phyloP scores from a whole-genome alignment of 2,888 invertebrate genomes.

The Lumbricus terrestris region DNA sequence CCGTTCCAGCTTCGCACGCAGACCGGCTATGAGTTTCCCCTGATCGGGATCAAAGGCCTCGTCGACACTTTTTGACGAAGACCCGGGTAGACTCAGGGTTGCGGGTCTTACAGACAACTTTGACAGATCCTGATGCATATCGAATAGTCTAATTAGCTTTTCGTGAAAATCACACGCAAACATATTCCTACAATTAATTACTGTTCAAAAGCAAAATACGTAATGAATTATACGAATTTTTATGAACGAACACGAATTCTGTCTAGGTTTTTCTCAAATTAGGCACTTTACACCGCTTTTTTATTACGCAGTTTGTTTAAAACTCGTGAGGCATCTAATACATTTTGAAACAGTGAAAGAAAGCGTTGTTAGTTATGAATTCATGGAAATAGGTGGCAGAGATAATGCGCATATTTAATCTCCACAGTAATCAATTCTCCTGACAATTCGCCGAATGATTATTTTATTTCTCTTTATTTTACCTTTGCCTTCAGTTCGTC shows the following conservation, averaged over 20 bases:
- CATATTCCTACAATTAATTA: not conserved
- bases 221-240: not conserved
- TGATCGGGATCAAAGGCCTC: not conserved
- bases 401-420: not conserved
- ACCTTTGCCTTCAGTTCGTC: conserved; percentile 29
- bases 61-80: not conserved
- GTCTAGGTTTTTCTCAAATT: not conserved
- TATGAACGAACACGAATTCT: not conserved
- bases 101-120: not conserved
- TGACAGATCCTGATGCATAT: not conserved
- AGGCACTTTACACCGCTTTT: not conserved
- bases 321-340: not conserved
- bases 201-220: not conserved
- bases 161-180: not conserved
- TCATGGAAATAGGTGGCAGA: not conserved
- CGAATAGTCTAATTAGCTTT: not conserved
- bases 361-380: not conserved
- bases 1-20: conserved; percentile 30
- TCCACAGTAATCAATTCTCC: not conserved
- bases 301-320: not conserved
- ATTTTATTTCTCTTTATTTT: not conserved
- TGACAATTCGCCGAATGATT: not conserved
- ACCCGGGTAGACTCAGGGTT: not conserved
- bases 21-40: conserved; percentile 19
- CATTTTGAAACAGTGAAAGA: not conserved